A percentile compares a stretch with the other conserved stretches of the same genome.
Evolutionary conservation across 2,113 vertebrate genomes (phyloP).

Genomic region (Ammodytes marinus): DNA sequence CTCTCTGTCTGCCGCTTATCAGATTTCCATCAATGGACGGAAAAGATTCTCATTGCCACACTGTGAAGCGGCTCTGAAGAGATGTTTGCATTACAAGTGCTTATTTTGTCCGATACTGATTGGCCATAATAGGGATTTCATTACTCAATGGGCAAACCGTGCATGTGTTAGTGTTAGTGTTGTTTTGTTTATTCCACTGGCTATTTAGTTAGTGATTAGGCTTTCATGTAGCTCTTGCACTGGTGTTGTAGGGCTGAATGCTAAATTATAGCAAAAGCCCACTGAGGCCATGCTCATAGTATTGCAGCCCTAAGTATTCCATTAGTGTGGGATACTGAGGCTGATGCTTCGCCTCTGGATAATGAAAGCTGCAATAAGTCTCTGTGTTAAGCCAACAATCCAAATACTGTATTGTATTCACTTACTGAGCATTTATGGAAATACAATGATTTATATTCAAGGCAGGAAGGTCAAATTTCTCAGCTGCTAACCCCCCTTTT

Average conservation of each 20-base stretch:
- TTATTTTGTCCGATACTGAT: conserved; percentile 40
- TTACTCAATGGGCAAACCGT: conserved; percentile 32
- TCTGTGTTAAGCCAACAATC: conserved; percentile 52
- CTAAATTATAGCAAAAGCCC: conserved; percentile 55
- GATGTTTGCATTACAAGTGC: background rate
- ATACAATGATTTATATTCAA: conserved; percentile 57
- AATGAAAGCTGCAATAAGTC: conserved; percentile 37
- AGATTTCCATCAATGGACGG: conserved; percentile 15
- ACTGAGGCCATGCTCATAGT: conserved; percentile 39
- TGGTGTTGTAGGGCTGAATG: conserved; percentile 50
- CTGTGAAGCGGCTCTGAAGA: background rate
- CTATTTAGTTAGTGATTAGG: conserved; percentile 52
- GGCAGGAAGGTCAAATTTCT: conserved; percentile 42
- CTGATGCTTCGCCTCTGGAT: conserved; percentile 55
- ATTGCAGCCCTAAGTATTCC: conserved; percentile 59
- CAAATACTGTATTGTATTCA: conserved; percentile 52
- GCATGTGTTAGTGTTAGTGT: conserved; percentile 42
- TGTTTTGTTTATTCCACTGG: conserved; percentile 53
- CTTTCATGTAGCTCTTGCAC: conserved; percentile 51
- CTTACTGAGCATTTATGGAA: conserved; percentile 59
- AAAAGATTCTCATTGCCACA: background rate
- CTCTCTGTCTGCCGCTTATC: background rate
- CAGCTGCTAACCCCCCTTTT: conserved; percentile 9
- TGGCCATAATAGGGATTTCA: conserved; percentile 45
- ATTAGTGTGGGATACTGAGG: conserved; percentile 61